These are phyloP conservation scores for Pseudopodoces humilis DNA, from an alignment of 2,113 vertebrate genomes.

Conservation along the genomic window DNA sequence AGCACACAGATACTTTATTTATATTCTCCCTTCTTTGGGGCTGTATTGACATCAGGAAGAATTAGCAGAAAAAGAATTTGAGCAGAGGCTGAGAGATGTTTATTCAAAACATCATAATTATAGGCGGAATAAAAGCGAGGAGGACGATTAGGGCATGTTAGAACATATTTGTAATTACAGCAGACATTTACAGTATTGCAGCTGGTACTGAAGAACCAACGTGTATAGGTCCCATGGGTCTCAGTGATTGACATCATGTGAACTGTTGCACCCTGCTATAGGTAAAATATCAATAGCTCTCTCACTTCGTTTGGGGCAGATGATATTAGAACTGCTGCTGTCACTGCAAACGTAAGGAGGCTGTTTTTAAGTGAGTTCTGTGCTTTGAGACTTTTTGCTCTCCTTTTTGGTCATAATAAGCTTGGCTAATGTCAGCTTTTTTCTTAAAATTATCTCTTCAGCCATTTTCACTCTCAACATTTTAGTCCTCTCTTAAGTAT, in stretches of 20 bases:
- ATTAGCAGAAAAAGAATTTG: neutral
- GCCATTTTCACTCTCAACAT: neutral
- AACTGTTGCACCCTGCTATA: neutral
- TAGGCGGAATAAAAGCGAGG: neutral
- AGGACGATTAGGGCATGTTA: neutral
- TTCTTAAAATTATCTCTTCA: neutral
- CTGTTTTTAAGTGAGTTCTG: slow-evolving; percentile 10
- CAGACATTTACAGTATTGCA: neutral
- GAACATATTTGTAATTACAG: neutral
- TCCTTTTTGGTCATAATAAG: neutral
- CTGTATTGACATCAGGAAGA: neutral
- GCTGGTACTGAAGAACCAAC: neutral
- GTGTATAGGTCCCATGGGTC: neutral
- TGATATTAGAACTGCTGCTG: neutral
- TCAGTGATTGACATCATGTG: neutral
- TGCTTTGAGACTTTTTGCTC: neutral
- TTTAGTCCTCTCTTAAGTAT: neutral
- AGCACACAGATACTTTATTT: neutral
- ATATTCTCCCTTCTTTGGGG: neutral
- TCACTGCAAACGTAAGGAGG: neutral
- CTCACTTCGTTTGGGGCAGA: neutral
- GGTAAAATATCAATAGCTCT: neutral
- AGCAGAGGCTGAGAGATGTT: neutral
- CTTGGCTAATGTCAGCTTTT: neutral
- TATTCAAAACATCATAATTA: neutral